phyloP scores from a whole-genome alignment of 2,113 vertebrate species.

The Hypocryptadius cinnamomeus region DNA sequence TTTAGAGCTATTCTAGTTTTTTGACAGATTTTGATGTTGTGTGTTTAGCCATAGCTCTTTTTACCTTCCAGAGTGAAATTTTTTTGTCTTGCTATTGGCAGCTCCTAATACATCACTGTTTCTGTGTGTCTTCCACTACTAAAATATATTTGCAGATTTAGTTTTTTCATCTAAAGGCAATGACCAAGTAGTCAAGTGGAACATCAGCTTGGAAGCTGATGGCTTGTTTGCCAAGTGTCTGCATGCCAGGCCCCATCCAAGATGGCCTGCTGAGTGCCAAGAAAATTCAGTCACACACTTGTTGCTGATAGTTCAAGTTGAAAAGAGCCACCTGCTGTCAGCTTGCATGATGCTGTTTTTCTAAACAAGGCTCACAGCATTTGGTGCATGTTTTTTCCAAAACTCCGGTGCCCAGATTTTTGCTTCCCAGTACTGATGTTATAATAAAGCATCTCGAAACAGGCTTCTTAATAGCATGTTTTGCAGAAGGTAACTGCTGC shows the following conservation, averaged over 20 bases:
- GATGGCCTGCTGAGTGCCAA: neutral
- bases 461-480: neutral
- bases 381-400: conserved; percentile 5
- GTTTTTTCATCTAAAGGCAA: neutral
- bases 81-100: neutral
- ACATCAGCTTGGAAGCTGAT: neutral
- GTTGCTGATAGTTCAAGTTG: neutral
- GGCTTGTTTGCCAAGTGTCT: neutral
- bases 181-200: neutral
- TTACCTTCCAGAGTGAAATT: neutral
- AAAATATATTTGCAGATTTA: neutral
- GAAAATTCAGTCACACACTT: neutral
- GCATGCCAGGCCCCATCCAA: neutral
- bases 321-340: neutral
- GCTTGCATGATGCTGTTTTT: neutral
- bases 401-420: neutral
- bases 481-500: neutral
- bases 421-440: neutral
- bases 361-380: neutral
- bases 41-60: neutral
- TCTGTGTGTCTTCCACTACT: neutral
- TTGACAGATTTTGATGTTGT: neutral
- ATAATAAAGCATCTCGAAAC: neutral
- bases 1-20: neutral
- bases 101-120: neutral